Evolutionary conservation across 2,797 vertebrate genomes (phyloP).

Genomic region (Epinephelus coioides): DNA sequence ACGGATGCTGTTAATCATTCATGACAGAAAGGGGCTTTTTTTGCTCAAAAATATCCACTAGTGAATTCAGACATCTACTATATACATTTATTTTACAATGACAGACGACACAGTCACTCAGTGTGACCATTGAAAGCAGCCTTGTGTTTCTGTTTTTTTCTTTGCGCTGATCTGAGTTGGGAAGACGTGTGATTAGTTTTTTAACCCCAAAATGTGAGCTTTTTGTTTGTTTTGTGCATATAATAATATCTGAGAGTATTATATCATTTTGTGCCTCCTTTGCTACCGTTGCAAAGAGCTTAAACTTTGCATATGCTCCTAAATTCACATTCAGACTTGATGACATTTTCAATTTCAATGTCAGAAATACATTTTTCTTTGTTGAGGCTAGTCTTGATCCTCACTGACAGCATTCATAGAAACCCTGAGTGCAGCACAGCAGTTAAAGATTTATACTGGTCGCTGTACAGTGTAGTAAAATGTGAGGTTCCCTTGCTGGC

Average conservation of each 20-base stretch:
- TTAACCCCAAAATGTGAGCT: background rate
- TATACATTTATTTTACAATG: conserved; percentile 73
- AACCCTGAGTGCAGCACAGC: conserved; percentile 3
- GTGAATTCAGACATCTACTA: conserved; percentile 52
- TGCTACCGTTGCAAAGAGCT: background rate
- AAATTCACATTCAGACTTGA: conserved; percentile 17
- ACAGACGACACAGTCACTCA: conserved; percentile 27
- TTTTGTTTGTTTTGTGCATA: background rate
- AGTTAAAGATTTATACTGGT: background rate
- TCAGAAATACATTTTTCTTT: conserved; percentile 15
- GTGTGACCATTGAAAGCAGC: conserved; percentile 43
- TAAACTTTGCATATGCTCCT: background rate
- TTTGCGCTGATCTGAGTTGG: background rate
- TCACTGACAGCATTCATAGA: conserved; percentile 3
- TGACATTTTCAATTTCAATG: conserved; percentile 10
- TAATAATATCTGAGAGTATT: background rate
- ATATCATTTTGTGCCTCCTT: background rate
- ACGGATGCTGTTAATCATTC: conserved; percentile 42
- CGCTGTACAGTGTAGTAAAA: background rate
- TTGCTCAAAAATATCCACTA: conserved; percentile 20
- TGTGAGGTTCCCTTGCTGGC: background rate
- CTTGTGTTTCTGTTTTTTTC: conserved; percentile 12
- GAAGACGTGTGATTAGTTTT: conserved; percentile 19
- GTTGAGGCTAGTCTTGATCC: background rate
- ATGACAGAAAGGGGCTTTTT: conserved; percentile 1